These are phyloP conservation scores for Urocitellus parryii DNA, from an alignment of 2,113 vertebrate species.

Conservation along the genomic window DNA sequence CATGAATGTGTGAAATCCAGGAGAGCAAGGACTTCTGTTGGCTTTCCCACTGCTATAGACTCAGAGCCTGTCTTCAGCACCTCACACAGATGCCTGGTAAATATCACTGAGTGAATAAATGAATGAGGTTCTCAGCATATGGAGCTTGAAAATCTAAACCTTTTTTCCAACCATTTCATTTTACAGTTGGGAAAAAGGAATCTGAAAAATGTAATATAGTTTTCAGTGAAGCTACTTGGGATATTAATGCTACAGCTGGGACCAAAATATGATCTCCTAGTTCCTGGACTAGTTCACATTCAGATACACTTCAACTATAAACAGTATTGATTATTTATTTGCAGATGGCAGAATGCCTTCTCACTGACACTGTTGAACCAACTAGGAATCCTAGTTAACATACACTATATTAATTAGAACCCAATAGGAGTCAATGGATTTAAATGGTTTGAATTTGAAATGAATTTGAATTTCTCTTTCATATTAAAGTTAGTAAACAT, in stretches of 20 bases:
- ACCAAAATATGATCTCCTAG: not conserved
- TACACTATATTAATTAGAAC: not conserved
- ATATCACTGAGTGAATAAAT: not conserved
- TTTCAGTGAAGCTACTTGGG: not conserved
- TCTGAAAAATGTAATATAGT: not conserved
- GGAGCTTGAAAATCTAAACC: not conserved
- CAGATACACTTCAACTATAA: not conserved
- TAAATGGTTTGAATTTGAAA: not conserved
- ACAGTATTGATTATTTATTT: constrained; percentile 1
- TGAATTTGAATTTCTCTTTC: not conserved
- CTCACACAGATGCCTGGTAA: not conserved
- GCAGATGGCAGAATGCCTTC: not conserved
- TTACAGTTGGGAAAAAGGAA: not conserved
- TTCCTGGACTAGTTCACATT: not conserved
- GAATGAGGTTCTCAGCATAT: not conserved
- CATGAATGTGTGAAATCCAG: not conserved
- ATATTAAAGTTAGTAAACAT: constrained; percentile 5
- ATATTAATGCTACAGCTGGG: not conserved
- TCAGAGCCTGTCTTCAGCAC: not conserved
- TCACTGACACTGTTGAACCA: not conserved
- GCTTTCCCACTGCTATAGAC: not conserved
- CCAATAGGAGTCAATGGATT: not conserved
- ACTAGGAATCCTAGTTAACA: not conserved
- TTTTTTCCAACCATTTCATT: not conserved
- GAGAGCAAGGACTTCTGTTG: not conserved